Percentiles rank a stretch among this genome's conserved stretches.
Evolutionary conservation across 2,888 invertebrate species (phyloP).

Genomic region (Hydrotaea cyrtoneurina): DNA sequence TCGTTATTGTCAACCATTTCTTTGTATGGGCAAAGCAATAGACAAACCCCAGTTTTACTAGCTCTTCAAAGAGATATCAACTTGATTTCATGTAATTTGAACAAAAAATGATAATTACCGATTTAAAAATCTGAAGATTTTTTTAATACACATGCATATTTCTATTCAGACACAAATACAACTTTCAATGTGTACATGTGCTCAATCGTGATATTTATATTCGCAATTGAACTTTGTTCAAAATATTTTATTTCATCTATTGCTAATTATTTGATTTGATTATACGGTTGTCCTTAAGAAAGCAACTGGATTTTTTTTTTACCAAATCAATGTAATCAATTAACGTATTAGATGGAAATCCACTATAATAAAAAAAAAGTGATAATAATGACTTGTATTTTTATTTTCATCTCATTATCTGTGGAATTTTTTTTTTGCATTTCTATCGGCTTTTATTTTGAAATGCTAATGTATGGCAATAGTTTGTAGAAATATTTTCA

Average conservation of each 20-base stretch:
- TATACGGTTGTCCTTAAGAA: not conserved
- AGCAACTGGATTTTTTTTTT: not conserved
- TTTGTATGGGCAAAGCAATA: too few species aligned
- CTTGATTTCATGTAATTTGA: too few species aligned
- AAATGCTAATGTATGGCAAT: conserved; percentile 20
- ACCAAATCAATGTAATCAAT: not conserved
- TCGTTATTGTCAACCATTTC: too few species aligned
- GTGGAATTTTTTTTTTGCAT: conserved; percentile 1
- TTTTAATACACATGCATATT: too few species aligned
- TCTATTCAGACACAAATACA: too few species aligned
- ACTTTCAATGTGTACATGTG: too few species aligned
- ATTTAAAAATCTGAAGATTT: too few species aligned
- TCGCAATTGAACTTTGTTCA: not conserved
- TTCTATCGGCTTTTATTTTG: not conserved
- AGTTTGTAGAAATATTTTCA: not conserved
- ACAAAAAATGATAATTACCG: too few species aligned
- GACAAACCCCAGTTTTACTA: too few species aligned
- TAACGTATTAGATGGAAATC: not conserved
- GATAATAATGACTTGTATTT: conserved; percentile 15
- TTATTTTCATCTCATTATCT: not conserved
- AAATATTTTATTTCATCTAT: not conserved
- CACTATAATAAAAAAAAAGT: not conserved
- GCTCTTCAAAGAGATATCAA: too few species aligned
- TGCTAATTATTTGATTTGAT: not conserved
- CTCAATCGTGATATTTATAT: not conserved